These are phyloP conservation scores for Ormyrus rosae DNA, from an alignment of 2,888 invertebrate genomes.

Conservation along the genomic window DNA sequence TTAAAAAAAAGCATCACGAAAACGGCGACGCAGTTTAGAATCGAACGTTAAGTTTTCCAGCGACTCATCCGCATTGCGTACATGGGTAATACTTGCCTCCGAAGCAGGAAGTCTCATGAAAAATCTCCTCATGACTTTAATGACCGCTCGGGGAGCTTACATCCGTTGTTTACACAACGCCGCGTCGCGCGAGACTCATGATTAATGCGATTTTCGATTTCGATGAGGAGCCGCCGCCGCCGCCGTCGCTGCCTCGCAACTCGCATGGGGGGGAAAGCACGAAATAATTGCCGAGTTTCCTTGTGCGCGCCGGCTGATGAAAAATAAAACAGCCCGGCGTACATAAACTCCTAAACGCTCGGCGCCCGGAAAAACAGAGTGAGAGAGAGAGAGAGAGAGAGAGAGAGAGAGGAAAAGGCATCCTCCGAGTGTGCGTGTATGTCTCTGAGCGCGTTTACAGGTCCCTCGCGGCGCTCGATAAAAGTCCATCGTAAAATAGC, in stretches of 20 bases:
- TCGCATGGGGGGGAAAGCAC: conserved; percentile 7
- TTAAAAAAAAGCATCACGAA: too few relatives aligned
- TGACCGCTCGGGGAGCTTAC: too few relatives aligned
- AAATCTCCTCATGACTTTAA: too few relatives aligned
- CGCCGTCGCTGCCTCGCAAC: not conserved
- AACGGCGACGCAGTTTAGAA: too few relatives aligned
- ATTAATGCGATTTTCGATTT: conserved; percentile 3
- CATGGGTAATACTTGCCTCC: too few relatives aligned
- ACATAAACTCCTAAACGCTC: not conserved
- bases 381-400: not conserved
- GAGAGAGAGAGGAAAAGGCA: not conserved
- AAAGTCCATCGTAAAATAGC: conserved; percentile 50
- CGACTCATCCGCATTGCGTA: too few relatives aligned
- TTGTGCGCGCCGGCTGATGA: conserved; percentile 16
- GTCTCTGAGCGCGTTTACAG: conserved; percentile 31
- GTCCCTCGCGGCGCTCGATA: conserved; percentile 50
- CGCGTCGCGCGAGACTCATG: not conserved
- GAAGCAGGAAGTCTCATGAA: too few relatives aligned
- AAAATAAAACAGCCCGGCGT: conserved; percentile 24
- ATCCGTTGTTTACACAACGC: too few relatives aligned
- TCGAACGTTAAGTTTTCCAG: too few relatives aligned
- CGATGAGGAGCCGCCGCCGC: not conserved
- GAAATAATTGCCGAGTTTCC: conserved; percentile 39
- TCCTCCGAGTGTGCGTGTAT: not conserved
- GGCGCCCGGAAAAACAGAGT: not conserved